Conservation (phyloP, 2,888 invertebrate species). For the Brachyopa scutellaris region DNA sequence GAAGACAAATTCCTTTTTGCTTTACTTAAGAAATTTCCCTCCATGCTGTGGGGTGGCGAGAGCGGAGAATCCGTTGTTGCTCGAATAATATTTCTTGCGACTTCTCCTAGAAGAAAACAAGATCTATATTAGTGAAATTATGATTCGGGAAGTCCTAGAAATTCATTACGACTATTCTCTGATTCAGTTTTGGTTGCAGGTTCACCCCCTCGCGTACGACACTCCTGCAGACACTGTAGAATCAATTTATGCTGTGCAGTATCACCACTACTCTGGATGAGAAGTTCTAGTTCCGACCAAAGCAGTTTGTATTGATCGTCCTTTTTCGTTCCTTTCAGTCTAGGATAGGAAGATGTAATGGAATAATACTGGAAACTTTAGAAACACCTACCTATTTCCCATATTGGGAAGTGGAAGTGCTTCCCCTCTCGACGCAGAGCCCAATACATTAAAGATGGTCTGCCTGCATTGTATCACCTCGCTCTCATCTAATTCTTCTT, state of each 20-base stretch:
- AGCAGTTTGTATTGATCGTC: constrained; percentile 96
- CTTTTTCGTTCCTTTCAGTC: constrained; percentile 83
- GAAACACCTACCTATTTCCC: constrained; percentile 85
- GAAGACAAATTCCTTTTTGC: constrained; percentile 76
- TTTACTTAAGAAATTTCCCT: constrained; percentile 75
- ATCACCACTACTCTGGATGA: constrained; percentile 90
- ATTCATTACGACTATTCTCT: constrained; percentile 80
- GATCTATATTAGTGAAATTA: not conserved
- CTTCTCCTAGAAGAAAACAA: constrained; percentile 68
- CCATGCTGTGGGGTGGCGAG: constrained; percentile 87
- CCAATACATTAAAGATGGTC: constrained; percentile 90
- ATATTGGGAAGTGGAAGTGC: constrained; percentile 88
- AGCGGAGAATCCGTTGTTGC: constrained; percentile 93
- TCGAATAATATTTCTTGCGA: constrained; percentile 83
- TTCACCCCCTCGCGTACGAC: constrained; percentile 84
- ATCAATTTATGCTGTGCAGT: constrained; percentile 90
- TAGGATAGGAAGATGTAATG: constrained; percentile 39
- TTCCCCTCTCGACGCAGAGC: constrained; percentile 92
- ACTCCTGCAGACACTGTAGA: constrained; percentile 91
- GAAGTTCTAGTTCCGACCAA: constrained; percentile 94
- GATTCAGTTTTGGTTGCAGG: constrained; percentile 84
- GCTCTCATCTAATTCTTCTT: constrained; percentile 91
- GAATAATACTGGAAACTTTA: too few species aligned
- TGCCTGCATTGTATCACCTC: constrained; percentile 94
- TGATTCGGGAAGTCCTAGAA: too few species aligned